Evolutionary conservation across 1,140 invertebrate species (phyloP).

Genomic region (Hypsibius dujardini): DNA sequence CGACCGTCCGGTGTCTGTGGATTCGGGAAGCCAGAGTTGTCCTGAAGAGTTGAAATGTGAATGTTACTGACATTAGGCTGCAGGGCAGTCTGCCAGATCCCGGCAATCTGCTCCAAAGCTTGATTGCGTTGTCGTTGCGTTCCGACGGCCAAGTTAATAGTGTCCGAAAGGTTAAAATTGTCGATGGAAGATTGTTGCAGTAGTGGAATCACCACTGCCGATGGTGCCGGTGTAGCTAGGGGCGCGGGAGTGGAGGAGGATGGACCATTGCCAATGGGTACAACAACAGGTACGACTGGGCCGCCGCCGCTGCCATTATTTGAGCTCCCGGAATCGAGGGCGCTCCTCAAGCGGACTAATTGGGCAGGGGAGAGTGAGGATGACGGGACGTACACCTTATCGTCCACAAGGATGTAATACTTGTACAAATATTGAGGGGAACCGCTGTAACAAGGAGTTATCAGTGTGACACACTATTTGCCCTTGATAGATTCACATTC

Average conservation of each 20-base stretch:
- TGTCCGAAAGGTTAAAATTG: background rate
- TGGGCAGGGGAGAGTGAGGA: background rate
- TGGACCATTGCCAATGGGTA: background rate
- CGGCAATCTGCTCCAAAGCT: background rate
- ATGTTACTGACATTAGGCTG: conserved; percentile 2
- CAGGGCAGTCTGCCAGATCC: background rate
- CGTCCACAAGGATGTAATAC: conserved; percentile 14
- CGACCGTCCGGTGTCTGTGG: background rate
- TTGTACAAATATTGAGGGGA: background rate
- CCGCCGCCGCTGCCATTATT: background rate
- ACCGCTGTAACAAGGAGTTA: conserved; percentile 2
- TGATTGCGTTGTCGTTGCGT: background rate
- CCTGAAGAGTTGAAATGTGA: background rate
- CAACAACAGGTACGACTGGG: background rate
- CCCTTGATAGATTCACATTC: background rate
- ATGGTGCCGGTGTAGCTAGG: background rate
- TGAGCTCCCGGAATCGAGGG: background rate
- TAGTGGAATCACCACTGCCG: background rate
- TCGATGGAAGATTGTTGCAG: too few species aligned
- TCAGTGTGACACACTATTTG: background rate
- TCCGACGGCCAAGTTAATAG: background rate
- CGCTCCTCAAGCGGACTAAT: background rate
- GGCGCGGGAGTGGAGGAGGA: background rate
- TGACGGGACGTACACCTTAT: background rate
- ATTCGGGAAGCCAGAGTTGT: background rate